These are phyloP conservation scores for Lophura nycthemera DNA, from an alignment of 2,113 vertebrate species.

Conservation along the genomic window DNA sequence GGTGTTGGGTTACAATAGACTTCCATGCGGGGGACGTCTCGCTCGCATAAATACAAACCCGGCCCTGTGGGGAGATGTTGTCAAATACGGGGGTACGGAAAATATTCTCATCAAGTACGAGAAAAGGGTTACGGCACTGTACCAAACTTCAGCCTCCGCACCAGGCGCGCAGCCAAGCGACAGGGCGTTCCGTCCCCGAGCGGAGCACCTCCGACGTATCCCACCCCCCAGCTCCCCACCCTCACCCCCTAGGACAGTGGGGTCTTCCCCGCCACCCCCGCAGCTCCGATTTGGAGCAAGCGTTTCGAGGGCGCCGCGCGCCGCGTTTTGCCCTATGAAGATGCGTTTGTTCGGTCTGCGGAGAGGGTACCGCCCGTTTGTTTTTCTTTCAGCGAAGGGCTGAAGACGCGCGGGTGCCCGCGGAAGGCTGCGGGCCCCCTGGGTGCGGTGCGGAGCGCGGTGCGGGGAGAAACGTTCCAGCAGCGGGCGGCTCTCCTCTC, in stretches of 20 bases:
- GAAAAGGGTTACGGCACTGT: constrained; percentile 75
- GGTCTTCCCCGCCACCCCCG: too few relatives aligned
- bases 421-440: too few relatives aligned
- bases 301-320: neutral
- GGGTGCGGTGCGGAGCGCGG: too few relatives aligned
- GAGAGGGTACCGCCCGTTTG: neutral
- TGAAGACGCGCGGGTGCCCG: too few relatives aligned
- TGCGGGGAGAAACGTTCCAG: neutral
- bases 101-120: constrained; percentile 79
- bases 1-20: constrained; percentile 93
- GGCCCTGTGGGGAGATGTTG: constrained; percentile 79
- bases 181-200: neutral
- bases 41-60: constrained; percentile 80
- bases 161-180: constrained; percentile 67
- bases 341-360: neutral
- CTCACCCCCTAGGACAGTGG: neutral
- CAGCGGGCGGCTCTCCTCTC: fast-evolving
- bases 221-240: too few relatives aligned
- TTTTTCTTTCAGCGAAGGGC: neutral
- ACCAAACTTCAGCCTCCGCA: constrained; percentile 74
- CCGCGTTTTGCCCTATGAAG: neutral
- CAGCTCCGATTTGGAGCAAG: neutral
- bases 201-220: neutral
- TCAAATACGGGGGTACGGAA: constrained; percentile 79
- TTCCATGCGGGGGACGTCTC: constrained; percentile 85